These are phyloP conservation scores for Lysandra coridon DNA, from an alignment of 2,888 invertebrate species.

Conservation along the genomic window DNA sequence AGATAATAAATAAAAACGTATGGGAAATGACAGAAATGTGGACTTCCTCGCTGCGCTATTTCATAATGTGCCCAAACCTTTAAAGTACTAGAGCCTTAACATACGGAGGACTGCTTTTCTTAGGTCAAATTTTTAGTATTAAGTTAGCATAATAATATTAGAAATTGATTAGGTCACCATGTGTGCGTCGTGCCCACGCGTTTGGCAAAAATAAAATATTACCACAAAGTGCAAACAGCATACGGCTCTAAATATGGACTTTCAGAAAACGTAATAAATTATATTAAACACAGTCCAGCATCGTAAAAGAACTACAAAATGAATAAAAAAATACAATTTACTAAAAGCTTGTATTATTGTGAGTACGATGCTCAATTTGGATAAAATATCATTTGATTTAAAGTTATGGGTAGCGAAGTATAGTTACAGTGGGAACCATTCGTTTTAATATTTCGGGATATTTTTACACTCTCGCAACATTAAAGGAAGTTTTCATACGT, in stretches of 20 bases:
- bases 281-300: not conserved
- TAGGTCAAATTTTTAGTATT: no score
- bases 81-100: no score
- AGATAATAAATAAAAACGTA: no score
- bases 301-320: not conserved
- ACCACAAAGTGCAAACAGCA: not conserved
- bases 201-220: not conserved
- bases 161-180: not conserved
- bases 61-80: no score
- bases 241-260: not conserved
- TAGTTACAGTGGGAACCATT: not conserved
- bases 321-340: not conserved
- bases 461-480: not conserved
- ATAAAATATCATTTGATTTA: constrained; percentile 10
- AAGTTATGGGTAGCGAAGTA: not conserved
- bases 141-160: no score
- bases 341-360: constrained; percentile 11
- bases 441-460: not conserved
- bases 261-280: not conserved
- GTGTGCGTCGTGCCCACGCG: not conserved
- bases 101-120: no score
- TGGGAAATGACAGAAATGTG: no score
- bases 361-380: constrained; percentile 2
- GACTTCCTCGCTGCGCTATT: no score
- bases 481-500: not conserved